phyloP scores from a whole-genome alignment of 1,140 invertebrate species.

The Conus betulinus region DNA sequence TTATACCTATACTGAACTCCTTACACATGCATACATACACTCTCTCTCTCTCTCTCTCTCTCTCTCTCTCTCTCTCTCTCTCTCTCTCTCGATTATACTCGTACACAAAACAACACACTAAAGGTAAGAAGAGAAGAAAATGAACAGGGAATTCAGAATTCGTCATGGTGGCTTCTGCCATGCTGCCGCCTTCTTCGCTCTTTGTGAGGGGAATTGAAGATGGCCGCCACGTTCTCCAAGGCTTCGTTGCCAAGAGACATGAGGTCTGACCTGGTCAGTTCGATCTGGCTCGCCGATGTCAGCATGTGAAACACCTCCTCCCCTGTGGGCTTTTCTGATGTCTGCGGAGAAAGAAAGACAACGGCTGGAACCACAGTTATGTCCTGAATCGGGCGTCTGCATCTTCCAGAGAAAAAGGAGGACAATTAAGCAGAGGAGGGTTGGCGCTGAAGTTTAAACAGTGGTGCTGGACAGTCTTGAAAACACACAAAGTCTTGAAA shows the following conservation, averaged over 20 bases:
- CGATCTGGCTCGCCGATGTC: neutral
- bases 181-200: neutral
- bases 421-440: too few species aligned
- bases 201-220: conserved; percentile 29
- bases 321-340: neutral
- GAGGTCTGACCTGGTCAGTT: conserved; percentile 8
- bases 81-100: too few species aligned
- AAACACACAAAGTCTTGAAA: too few species aligned
- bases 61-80: too few species aligned
- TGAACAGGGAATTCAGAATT: neutral
- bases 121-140: neutral
- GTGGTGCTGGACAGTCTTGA: too few species aligned
- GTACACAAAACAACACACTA: neutral
- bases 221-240: conserved; percentile 26
- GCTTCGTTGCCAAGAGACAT: neutral
- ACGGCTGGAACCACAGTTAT: neutral
- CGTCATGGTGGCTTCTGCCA: neutral
- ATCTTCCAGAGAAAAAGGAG: too few species aligned
- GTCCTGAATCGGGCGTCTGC: too few species aligned
- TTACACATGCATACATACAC: too few species aligned
- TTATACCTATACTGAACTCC: too few species aligned
- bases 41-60: too few species aligned
- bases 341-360: neutral
- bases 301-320: conserved; percentile 30
- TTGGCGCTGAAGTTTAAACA: too few species aligned